Base-by-base conservation (phyloP, 2,113 vertebrate species). In the Macquaria australasica region DNA sequence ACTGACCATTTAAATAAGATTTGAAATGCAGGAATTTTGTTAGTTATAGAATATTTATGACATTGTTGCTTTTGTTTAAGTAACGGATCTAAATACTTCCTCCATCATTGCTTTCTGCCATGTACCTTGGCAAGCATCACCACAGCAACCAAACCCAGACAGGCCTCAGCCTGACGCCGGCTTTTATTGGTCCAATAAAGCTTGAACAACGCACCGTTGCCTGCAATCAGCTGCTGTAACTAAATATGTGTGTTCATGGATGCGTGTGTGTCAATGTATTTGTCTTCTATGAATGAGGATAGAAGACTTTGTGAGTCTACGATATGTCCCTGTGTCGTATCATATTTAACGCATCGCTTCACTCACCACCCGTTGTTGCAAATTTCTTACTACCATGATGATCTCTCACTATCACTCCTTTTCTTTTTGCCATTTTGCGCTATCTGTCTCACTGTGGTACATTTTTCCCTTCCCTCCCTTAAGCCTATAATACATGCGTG, bases 61-160 rank as follows among this genome's bases (percentile, higher is more conserved):
- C 39, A 62, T 76, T 75, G 55, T 21, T 51, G 10, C 37, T 53
- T 83, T 59, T 39, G 43, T 83, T 79, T 16, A 60, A 53, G 41
- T 55, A 28, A 80, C 20, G 8, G n/a, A 62, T 79, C 15, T 23
- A 73, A 85, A 79, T 34, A 41, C 37, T 62, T 66, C 55, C 53
- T 70, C 39, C 9, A 51, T 60, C 21, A 23, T 55, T 16, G 43
- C 25, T 79, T 41, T 69, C 77, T 62, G 70, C 62, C 56, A n/a
- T 71, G 59, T 41, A 87, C 64, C 77, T 74, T 88, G 86, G 79
- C 81, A 79, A 73, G 82, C 59, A 81, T 88, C 82, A 18, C 87
- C 85, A 90, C 87, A 84, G 89, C 89, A 93, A 90, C 92, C 78
- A 84, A 85, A 79, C 34, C 56, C 85, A 91, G 87, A 91, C 83